phyloP scores from a whole-genome alignment of 2,888 invertebrate genomes.

The Acanthosepion lycidas region DNA sequence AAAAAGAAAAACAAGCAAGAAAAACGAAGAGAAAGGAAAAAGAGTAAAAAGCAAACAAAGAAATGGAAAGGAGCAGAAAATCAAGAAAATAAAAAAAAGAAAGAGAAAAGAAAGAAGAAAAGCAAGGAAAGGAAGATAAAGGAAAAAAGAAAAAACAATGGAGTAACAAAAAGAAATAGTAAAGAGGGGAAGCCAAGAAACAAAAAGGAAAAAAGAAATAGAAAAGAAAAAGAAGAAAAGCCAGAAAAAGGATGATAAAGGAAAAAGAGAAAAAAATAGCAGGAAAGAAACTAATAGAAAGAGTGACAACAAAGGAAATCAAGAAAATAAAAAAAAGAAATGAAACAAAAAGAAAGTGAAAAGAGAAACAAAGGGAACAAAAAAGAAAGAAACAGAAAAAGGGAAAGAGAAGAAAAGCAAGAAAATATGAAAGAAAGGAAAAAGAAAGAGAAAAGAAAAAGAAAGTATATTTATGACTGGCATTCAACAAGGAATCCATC shows the following conservation, averaged over 20 bases:
- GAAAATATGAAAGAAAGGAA: too few relatives aligned
- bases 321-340: neutral
- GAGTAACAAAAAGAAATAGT: neutral
- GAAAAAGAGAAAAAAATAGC: neutral
- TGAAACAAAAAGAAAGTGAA: neutral
- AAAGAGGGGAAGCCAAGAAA: neutral
- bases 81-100: too few relatives aligned
- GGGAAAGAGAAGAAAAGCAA: neutral
- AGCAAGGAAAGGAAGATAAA: too few relatives aligned
- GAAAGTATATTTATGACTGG: neutral
- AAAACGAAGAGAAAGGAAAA: too few relatives aligned
- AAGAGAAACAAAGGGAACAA: neutral
- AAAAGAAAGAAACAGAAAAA: neutral
- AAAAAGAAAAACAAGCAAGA: too few relatives aligned
- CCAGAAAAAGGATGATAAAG: neutral
- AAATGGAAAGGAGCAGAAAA: too few relatives aligned
- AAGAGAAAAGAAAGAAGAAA: too few relatives aligned
- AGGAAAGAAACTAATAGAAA: neutral
- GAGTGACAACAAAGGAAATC: neutral
- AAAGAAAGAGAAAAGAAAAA: neutral
- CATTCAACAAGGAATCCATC: neutral
- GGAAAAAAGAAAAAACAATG: too few relatives aligned
- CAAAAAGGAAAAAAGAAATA: neutral
- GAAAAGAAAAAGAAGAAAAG: neutral
- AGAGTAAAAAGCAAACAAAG: too few relatives aligned